Evolutionary conservation across 2,113 vertebrate species (phyloP), one percentile per base, ranked within the genome.

Genomic region (Orycteropus afer): DNA sequence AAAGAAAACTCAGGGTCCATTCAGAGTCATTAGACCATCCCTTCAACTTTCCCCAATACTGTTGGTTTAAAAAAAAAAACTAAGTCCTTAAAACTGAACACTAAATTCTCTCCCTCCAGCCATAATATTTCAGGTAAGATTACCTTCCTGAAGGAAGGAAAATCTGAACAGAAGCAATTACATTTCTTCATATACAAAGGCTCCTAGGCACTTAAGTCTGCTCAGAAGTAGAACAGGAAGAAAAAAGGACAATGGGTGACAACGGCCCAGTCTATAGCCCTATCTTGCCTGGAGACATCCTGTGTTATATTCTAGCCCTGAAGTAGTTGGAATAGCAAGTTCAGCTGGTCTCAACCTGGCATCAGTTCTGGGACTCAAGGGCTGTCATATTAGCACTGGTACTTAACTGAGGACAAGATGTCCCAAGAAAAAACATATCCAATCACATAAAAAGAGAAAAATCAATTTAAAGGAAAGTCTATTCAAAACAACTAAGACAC

Each of bases 391-490:
- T 93, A 93, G 82, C 49, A 59, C 27, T 78, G 67, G 59, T 51
- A 92, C 32, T 45, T 86, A 45, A 95, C 76, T 59, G 14, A 69
- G 77, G 27, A 91, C 71, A 95, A 51, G 34, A 65, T 42, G 69
- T 93, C 42, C 84, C 51, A 65, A 34, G 84, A 92, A 96, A n/a
- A 95, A 95, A 86, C 34, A 96, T 89, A 94, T 95, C 42, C 27
- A 92, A 96, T 18, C 55, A 95, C 25, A 80, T 61, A 25, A 85
- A 87, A 91, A 90, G 57, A 83, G 37, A 83, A 55, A 94, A 94
- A 76, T 69, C n/a, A 20, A 92, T 86, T 61, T 86, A 84, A 92
- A 94, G 37, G 49, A 45, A 95, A 96, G 49, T 4, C 40, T 90
- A 89, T n/a, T 96, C 20, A 73, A 91, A 96, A 91, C 61, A 85